phyloP scores from a whole-genome alignment of 2,797 vertebrate species.

The Acrossocheilus wenchowensis region DNA sequence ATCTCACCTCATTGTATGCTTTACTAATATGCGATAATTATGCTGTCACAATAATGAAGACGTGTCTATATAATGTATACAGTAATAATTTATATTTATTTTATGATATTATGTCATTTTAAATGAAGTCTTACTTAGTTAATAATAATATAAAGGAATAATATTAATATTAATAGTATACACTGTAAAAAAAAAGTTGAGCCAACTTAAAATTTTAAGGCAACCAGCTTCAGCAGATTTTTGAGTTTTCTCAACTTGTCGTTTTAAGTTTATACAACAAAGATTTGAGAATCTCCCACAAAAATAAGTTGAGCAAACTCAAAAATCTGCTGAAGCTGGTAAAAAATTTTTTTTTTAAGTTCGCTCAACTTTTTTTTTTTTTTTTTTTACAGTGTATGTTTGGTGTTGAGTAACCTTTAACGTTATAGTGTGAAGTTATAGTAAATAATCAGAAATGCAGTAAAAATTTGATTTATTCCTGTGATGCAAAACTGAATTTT shows the following conservation, averaged over 20 bases:
- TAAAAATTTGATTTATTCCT: background rate
- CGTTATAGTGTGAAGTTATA: background rate
- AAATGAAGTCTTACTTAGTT: background rate
- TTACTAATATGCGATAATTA: background rate
- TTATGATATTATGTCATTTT: background rate
- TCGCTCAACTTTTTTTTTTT: too few species aligned
- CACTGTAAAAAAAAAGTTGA: too few species aligned
- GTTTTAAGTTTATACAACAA: too few species aligned
- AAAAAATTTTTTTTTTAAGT: too few species aligned
- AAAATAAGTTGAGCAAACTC: too few species aligned
- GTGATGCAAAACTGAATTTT: background rate
- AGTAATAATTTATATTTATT: background rate
- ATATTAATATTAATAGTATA: background rate
- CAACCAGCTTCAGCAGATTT: too few species aligned
- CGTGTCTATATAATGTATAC: background rate
- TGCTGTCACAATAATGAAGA: background rate
- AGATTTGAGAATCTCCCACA: too few species aligned
- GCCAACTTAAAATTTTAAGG: too few species aligned
- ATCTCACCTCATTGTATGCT: slow-evolving; percentile 53
- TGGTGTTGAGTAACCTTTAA: background rate
- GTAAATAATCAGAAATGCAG: background rate
- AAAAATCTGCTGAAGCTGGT: too few species aligned
- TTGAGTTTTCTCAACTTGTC: too few species aligned
- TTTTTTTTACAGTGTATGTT: too few species aligned
- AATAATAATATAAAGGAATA: background rate